Percentiles rank a stretch among this genome's conserved stretches.
Conservation (phyloP, 2,888 invertebrate genomes). For the Mechanitis mazaeus region DNA sequence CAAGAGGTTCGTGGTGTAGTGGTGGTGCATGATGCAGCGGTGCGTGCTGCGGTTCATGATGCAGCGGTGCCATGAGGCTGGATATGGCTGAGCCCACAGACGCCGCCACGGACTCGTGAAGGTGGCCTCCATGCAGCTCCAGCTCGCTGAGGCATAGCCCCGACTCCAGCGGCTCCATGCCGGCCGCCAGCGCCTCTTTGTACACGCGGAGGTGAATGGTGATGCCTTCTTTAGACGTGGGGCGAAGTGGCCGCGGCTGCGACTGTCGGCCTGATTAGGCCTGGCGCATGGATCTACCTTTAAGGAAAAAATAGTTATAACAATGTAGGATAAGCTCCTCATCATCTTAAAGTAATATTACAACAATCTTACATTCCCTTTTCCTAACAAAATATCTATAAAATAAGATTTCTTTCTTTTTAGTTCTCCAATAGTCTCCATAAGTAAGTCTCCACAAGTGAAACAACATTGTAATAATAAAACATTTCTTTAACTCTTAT, state of each 20-base stretch:
- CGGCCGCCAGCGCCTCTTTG: slow-evolving; percentile 79
- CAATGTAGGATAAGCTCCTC: no score
- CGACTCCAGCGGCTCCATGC: slow-evolving; percentile 82
- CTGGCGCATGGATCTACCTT: slow-evolving; percentile 26
- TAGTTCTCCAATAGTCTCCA: no score
- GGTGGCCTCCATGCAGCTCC: slow-evolving; percentile 72
- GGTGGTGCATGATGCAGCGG: slow-evolving; percentile 79
- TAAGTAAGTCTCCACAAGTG: no score
- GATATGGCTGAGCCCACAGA: slow-evolving; percentile 75
- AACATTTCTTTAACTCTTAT: no score
- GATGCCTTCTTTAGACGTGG: slow-evolving; percentile 46
- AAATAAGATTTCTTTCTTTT: no score
- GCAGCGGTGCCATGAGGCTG: slow-evolving; percentile 73
- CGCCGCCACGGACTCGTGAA: slow-evolving; percentile 72
- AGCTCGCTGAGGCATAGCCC: slow-evolving; percentile 86
- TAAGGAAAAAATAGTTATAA: slow-evolving; percentile 3
- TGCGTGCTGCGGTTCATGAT: slow-evolving; percentile 76
- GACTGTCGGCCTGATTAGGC: slow-evolving; percentile 23
- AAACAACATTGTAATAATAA: no score
- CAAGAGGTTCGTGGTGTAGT: slow-evolving; percentile 83
- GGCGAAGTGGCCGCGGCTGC: slow-evolving; percentile 38
- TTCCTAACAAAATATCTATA: no score
- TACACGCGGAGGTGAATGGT: slow-evolving; percentile 76
- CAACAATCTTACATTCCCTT: no score
- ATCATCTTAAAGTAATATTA: no score